Evolutionary conservation across 2,113 vertebrate genomes (phyloP).

Genomic region (Indicator indicator): DNA sequence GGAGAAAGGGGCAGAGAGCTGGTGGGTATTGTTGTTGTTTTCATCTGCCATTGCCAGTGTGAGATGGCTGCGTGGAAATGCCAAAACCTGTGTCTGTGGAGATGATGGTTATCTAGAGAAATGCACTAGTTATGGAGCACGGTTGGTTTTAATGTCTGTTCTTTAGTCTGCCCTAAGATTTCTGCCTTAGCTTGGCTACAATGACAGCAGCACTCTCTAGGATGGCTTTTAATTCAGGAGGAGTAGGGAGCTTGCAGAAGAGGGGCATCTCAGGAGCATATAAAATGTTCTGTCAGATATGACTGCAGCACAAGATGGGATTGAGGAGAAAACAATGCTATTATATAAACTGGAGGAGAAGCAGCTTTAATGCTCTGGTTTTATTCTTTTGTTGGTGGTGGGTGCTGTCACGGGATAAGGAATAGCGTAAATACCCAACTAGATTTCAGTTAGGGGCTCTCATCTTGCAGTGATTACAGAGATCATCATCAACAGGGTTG

Average conservation of each 20-base stretch:
- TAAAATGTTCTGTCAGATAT: background rate
- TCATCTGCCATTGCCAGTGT: background rate
- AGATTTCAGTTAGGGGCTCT: background rate
- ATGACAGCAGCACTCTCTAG: background rate
- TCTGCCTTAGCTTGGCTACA: background rate
- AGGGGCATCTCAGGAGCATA: accelerated
- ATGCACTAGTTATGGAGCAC: background rate
- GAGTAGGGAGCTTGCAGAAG: background rate
- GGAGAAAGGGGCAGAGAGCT: background rate
- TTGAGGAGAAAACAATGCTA: background rate
- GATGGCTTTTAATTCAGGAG: background rate
- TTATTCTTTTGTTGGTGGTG: background rate
- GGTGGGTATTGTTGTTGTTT: background rate
- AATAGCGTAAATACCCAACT: background rate
- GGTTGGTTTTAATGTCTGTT: background rate
- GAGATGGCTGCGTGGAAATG: background rate
- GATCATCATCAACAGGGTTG: background rate
- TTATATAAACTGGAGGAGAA: background rate
- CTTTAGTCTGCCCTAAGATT: background rate
- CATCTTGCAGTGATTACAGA: background rate
- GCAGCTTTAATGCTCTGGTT: background rate
- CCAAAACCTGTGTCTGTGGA: background rate
- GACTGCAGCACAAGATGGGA: background rate
- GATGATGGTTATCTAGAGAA: background rate
- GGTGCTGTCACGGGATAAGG: no score